phyloP scores from a whole-genome alignment of 2,888 invertebrate genomes.

The Syrista parreyssii region DNA sequence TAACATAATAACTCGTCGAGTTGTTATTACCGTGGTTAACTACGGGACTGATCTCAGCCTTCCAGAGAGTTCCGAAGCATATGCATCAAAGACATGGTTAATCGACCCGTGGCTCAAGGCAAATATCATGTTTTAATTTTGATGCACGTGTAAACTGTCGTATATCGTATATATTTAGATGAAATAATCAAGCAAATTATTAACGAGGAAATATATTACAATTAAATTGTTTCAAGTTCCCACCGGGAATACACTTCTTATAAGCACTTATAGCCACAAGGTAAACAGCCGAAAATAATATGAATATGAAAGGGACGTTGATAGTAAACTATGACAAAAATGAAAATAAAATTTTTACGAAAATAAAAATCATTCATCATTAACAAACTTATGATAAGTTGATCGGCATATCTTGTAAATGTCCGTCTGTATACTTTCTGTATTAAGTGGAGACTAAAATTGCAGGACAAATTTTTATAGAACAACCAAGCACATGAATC shows the following conservation, averaged over 20 bases:
- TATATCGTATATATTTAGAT: neutral
- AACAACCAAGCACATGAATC: neutral
- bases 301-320: neutral
- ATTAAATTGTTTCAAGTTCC: neutral
- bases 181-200: neutral
- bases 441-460: neutral
- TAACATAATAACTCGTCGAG: conserved; percentile 1
- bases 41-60: neutral
- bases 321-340: too few relatives aligned
- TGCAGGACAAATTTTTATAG: neutral
- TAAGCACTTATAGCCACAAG: neutral
- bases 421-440: neutral
- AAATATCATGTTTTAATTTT: neutral
- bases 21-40: conserved; percentile 3
- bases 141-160: neutral
- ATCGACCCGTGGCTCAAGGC: neutral
- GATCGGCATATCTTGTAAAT: neutral
- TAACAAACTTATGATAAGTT: too few relatives aligned
- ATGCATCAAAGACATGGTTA: neutral
- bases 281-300: neutral
- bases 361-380: too few relatives aligned
- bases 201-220: neutral
- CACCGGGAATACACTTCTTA: neutral
- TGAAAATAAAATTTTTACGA: neutral
- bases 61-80: neutral